phyloP scores from a whole-genome alignment of 2,797 vertebrate species.

The Enteromius afrohamiltoni region DNA sequence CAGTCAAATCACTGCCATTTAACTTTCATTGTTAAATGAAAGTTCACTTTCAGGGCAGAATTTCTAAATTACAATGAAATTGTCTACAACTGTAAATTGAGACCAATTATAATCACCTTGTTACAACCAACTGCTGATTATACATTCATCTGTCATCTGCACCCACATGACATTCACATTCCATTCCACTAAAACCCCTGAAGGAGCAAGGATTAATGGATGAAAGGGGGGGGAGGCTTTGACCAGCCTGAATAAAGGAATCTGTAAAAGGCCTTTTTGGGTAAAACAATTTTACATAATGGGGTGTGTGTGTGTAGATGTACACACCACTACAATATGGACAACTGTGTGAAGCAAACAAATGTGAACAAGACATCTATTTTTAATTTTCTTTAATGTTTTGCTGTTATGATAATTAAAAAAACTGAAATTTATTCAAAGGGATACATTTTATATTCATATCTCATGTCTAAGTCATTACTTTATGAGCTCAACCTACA shows the following conservation, averaged over 20 bases:
- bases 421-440: not conserved
- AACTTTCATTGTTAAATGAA: conserved; percentile 57
- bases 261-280: not conserved
- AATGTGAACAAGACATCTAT: not conserved
- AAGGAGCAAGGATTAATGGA: conserved; percentile 7
- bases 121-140: conserved; percentile 53
- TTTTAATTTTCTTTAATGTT: conserved; percentile 21
- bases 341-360: not conserved
- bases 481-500: conserved; percentile 23
- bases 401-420: not conserved
- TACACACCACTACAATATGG: not conserved
- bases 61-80: conserved; percentile 62
- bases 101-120: conserved; percentile 64
- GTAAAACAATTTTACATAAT: not conserved
- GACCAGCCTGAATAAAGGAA: not conserved
- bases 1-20: conserved; percentile 60
- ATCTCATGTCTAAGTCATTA: conserved; percentile 10
- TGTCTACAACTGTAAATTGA: conserved; percentile 59
- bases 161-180: conserved; percentile 55
- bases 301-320: not conserved
- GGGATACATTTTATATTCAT: not conserved
- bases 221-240: not conserved
- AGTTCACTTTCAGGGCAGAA: conserved; percentile 51
- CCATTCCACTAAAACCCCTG: conserved; percentile 45
- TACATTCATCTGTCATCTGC: conserved; percentile 49